phyloP scores from a whole-genome alignment of 2,888 invertebrate genomes.

The Encarsia formosa region DNA sequence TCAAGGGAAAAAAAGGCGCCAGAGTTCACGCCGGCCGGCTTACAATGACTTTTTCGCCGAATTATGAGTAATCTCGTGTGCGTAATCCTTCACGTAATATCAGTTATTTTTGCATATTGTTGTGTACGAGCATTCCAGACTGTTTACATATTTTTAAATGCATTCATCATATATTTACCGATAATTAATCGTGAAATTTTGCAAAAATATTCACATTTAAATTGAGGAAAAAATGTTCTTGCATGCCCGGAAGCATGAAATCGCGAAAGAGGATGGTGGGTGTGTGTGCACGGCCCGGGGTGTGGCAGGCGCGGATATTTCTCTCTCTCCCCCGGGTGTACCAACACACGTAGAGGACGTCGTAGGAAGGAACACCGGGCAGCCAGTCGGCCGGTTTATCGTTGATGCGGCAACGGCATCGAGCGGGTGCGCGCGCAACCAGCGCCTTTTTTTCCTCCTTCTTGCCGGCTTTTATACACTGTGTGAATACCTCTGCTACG shows the following conservation, averaged over 20 bases:
- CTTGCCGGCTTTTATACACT: not conserved
- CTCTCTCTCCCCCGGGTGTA: constrained; percentile 4
- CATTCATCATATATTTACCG: no score
- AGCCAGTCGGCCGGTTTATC: constrained; percentile 12
- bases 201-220: no score
- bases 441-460: constrained; percentile 18
- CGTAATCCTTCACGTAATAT: no score
- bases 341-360: constrained; percentile 3
- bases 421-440: constrained; percentile 49
- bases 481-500: no score
- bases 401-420: constrained; percentile 45
- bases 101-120: no score
- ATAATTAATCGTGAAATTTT: no score
- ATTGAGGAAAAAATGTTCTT: not conserved
- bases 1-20: no score
- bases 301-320: constrained; percentile 20
- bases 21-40: no score
- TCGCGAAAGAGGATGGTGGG: constrained; percentile 4
- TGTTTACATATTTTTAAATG: no score
- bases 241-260: constrained; percentile 5
- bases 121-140: no score
- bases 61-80: no score
- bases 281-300: constrained; percentile 6
- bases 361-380: not conserved
- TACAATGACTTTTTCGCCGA: no score